Evolutionary conservation across 37 sponge, comb jelly and placozoan species (phyloP).

Genomic region (Theonella swinhoei): DNA sequence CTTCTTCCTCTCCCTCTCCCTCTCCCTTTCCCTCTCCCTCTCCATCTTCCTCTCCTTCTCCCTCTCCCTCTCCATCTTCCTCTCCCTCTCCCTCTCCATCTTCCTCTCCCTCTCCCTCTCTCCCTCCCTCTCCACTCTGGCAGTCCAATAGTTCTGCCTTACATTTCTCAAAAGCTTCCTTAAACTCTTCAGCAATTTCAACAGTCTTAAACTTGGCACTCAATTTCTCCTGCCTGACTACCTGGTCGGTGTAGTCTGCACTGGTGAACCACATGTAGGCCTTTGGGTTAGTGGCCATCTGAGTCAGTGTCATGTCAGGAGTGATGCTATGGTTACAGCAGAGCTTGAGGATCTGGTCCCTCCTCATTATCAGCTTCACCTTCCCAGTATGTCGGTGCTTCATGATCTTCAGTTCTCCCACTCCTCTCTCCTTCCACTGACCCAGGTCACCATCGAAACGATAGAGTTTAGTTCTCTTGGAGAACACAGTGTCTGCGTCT

Average conservation of each 20-base stretch:
- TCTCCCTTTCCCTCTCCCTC: background rate
- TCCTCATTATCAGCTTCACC: slow-evolving; percentile 83
- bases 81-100: background rate
- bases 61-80: background rate
- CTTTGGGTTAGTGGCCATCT: slow-evolving; percentile 48
- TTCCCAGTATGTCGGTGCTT: slow-evolving; percentile 60
- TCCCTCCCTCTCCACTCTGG: background rate
- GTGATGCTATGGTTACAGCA: slow-evolving; percentile 94
- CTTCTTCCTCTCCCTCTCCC: background rate
- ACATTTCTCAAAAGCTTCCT: background rate
- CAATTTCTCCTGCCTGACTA: slow-evolving; percentile 75
- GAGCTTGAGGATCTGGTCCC: slow-evolving; percentile 89
- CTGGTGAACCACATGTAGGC: slow-evolving; percentile 85
- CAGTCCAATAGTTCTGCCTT: background rate
- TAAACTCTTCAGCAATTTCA: background rate
- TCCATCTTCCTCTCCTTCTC: background rate
- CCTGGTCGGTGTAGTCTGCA: slow-evolving; percentile 82
- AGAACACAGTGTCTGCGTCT: slow-evolving; percentile 79
- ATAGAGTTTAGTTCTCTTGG: slow-evolving; percentile 80
- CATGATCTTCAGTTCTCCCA: slow-evolving; percentile 88
- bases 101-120: background rate
- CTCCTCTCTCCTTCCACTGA: slow-evolving; percentile 92
- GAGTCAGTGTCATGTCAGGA: slow-evolving; percentile 69
- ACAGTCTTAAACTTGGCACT: background rate
- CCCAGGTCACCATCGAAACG: slow-evolving; percentile 67